phyloP scores from a whole-genome alignment of 2,888 invertebrate species.

The Drosophila suboccidentalis region DNA sequence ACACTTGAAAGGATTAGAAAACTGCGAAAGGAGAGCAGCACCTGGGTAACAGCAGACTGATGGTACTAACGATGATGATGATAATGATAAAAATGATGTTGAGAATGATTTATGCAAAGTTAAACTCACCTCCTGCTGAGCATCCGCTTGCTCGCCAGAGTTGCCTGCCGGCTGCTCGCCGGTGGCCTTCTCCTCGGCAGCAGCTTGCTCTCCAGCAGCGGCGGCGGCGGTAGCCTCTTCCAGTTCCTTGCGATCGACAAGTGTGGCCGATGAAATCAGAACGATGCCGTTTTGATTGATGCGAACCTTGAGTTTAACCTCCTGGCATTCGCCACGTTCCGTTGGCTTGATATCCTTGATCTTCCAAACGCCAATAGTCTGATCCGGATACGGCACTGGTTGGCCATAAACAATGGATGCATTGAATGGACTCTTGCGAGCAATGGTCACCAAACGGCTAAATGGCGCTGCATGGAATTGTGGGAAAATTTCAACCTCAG shows the following conservation, averaged over 20 bases:
- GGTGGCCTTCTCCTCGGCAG: slow-evolving; percentile 82
- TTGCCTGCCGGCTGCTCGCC: slow-evolving; percentile 65
- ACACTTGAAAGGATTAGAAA: slow-evolving; percentile 45
- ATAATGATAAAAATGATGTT: slow-evolving; percentile 1
- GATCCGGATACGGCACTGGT: slow-evolving; percentile 91
- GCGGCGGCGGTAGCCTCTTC: slow-evolving; percentile 79
- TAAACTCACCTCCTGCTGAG: slow-evolving; percentile 87
- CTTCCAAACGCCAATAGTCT: slow-evolving; percentile 93
- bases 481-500: slow-evolving; percentile 96
- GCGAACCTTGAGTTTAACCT: slow-evolving; percentile 98
- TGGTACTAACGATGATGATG: slow-evolving; percentile 15
- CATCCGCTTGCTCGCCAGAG: slow-evolving; percentile 85
- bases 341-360: slow-evolving; percentile 94
- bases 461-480: slow-evolving; percentile 96
- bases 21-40: slow-evolving; percentile 29
- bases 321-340: slow-evolving; percentile 95
- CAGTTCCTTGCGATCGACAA: slow-evolving; percentile 90
- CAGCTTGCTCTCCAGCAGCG: slow-evolving; percentile 68
- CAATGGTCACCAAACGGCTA: slow-evolving; percentile 97
- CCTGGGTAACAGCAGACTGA: slow-evolving; percentile 41
- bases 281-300: slow-evolving; percentile 97
- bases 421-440: slow-evolving; percentile 94
- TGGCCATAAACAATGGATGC: slow-evolving; percentile 94
- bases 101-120: slow-evolving; percentile 1
- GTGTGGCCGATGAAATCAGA: slow-evolving; percentile 93